Base-by-base conservation (phyloP, 2,113 vertebrate genomes). In the Danionella cerebrum region DNA sequence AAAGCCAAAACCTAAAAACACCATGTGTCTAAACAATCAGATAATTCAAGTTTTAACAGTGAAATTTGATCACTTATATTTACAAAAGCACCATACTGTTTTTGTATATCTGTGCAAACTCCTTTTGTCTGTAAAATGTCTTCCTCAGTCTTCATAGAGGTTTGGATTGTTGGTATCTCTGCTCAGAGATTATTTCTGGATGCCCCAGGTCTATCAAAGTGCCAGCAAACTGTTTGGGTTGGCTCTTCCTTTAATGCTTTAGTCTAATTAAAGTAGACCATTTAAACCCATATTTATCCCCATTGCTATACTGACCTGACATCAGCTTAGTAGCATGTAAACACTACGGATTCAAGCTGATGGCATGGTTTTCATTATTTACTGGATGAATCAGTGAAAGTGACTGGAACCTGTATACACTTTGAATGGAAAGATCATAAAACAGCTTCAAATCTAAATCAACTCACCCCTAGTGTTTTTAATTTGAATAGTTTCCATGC, bases 401-500 rank as follows among this genome's bases (percentile, higher is more conserved):
- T 42, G 16, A 18, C 14, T 59, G 2, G 21, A 27, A 10, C 31
- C 19, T 8, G 19, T 36, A 55, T 19, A 24, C 10, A 8, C 19
- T 24, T 38, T 39, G 22, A 53, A 59, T 53, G 39, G 36, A 66
- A 52, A 66, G 27, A 24, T 14, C 8, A 27, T 38, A 35, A 50
- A 38, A 35, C 21, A 65, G 29, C 24, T 58, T 47, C 35, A 50
- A 65, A 70, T 51, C 21, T 33, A 59, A 24, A 69, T 69, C 53
- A 60, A 6, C 27, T 47, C 38, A 55, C 66, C 53, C 24, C 42
- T 59, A 31, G 8, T 59, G 50, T 66, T 55, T 65, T 59, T 18
- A 39, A 25, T 70, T 53, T 66, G 48, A 70, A 66, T 70, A 66
- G 60, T 70, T 74, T 70, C 54, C 67, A 54, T 60, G 38, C 3